Conservation (phyloP, 2,113 vertebrate species). For the Stomatorhinus ivindoensis region DNA sequence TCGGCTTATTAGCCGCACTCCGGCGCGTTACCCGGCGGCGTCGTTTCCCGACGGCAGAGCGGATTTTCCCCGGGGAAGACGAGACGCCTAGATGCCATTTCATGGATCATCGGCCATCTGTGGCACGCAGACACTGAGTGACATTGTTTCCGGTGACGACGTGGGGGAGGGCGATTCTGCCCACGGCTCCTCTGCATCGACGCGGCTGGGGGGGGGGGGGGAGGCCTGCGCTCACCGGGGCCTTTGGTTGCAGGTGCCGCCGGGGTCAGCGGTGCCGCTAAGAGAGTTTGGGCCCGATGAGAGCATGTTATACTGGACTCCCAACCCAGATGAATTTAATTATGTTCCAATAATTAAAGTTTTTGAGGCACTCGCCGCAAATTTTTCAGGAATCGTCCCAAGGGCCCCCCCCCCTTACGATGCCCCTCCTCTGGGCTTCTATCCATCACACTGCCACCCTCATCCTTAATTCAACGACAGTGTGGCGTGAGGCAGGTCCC, state of each 20-base stretch:
- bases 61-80: not conserved
- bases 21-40: too few species aligned
- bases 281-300: too few species aligned
- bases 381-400: not conserved
- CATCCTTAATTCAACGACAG: conserved; percentile 37
- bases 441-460: not conserved
- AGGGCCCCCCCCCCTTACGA: not conserved
- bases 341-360: not conserved
- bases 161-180: not conserved
- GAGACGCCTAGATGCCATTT: not conserved
- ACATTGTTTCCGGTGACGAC: not conserved
- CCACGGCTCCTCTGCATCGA: not conserved
- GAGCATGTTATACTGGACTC: not conserved
- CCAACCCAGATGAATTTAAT: not conserved
- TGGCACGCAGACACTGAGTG: not conserved
- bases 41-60: not conserved
- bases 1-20: not conserved
- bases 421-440: not conserved
- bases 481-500: conserved; percentile 19
- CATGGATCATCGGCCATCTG: not conserved
- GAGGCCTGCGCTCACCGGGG: not conserved
- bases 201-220: not conserved
- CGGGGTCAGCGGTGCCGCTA: too few species aligned
- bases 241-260: not conserved
- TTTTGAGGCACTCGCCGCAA: not conserved